Conservation (phyloP, 2,797 vertebrate genomes). For the Sebastiscus albofasciatus region DNA sequence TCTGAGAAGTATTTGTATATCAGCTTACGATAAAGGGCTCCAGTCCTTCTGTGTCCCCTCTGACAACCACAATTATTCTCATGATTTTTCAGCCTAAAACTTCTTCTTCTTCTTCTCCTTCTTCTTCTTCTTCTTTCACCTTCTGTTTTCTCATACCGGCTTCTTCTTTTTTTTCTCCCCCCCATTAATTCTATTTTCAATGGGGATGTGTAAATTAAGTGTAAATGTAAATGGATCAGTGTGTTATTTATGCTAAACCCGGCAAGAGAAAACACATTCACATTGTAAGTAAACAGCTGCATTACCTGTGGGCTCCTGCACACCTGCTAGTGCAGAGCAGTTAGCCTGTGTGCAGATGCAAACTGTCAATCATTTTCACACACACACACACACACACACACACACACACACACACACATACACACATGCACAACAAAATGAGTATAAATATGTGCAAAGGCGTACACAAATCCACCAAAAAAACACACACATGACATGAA, state of each 20-base stretch:
- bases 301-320: conserved; percentile 76
- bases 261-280: conserved; percentile 52
- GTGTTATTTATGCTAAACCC: conserved; percentile 67
- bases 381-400: conserved; percentile 4
- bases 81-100: background rate
- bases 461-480: conserved; percentile 2
- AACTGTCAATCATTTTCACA: conserved; percentile 71
- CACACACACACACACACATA: background rate
- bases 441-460: conserved; percentile 25
- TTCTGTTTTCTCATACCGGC: background rate
- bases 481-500: conserved; percentile 18
- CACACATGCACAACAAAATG: conserved; percentile 5
- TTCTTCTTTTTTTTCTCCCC: background rate
- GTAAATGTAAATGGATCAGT: conserved; percentile 59
- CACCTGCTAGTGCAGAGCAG: conserved; percentile 75
- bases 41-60: conserved; percentile 1
- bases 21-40: conserved; percentile 77
- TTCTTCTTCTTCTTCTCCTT: background rate
- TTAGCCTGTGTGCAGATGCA: conserved; percentile 72
- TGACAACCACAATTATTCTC: conserved; percentile 4
- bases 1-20: conserved; percentile 78
- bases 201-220: conserved; percentile 62
- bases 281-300: conserved; percentile 72
- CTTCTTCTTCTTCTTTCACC: background rate
- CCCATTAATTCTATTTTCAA: conserved; percentile 48